phyloP scores from a whole-genome alignment of 2,888 invertebrate genomes.

The Nemapogon koenigi region DNA sequence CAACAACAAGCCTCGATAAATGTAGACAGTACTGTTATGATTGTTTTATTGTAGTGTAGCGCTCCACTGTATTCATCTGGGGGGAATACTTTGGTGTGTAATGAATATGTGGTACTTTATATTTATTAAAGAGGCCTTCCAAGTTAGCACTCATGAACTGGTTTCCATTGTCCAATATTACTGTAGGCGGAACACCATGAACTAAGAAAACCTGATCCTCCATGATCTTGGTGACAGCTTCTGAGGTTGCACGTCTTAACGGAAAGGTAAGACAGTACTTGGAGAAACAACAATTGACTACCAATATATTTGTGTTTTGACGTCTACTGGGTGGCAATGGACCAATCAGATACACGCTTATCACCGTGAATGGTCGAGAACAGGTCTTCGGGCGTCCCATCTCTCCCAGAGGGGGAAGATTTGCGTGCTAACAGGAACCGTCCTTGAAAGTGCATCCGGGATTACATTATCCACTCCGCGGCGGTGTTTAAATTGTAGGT shows the following conservation, averaged over 20 bases:
- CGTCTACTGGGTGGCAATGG: too few species aligned
- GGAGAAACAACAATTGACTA: too few species aligned
- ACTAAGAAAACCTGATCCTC: background rate
- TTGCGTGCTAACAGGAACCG: background rate
- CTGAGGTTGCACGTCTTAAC: background rate
- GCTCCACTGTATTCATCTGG: background rate
- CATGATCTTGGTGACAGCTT: background rate
- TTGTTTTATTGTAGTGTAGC: background rate
- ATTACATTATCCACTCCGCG: slow-evolving; percentile 6
- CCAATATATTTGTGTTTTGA: too few species aligned
- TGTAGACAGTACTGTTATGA: background rate
- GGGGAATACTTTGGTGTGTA: background rate
- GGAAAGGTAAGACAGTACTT: too few species aligned
- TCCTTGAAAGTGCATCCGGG: slow-evolving; percentile 8
- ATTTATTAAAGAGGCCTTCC: background rate
- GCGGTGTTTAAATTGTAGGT: slow-evolving; percentile 2
- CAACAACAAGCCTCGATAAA: background rate
- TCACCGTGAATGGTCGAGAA: background rate
- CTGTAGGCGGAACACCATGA: too few species aligned
- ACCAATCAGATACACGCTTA: too few species aligned
- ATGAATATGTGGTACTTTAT: background rate
- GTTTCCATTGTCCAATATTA: background rate
- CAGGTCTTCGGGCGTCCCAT: background rate
- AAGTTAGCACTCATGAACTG: background rate
- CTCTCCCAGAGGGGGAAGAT: background rate